A percentile compares a stretch with the other conserved stretches of the same genome.
Conservation (phyloP, 2,113 vertebrate genomes). For the Xyliphius kryptos region DNA sequence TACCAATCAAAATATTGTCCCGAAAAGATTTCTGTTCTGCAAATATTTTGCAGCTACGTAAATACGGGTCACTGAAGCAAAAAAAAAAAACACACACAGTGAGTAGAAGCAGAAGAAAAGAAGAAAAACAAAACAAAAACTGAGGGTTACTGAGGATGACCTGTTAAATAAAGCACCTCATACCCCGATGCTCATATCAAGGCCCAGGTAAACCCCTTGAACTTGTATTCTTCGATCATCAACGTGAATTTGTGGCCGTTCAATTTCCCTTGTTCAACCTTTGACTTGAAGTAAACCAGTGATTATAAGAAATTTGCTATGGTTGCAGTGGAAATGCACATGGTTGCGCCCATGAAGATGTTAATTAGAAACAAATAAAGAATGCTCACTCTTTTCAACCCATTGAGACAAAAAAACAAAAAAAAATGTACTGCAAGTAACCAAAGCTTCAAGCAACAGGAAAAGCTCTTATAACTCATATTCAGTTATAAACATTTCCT, state of each 20-base stretch:
- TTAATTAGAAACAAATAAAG: background rate
- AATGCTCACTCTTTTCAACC: background rate
- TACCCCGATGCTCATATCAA: no score
- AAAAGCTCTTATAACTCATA: conserved; percentile 21
- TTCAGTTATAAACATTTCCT: conserved; percentile 15
- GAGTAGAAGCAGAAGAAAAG: conserved; percentile 42
- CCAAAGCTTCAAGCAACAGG: conserved; percentile 18
- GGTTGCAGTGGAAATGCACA: no score
- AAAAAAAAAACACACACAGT: no score
- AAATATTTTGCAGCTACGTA: conserved; percentile 52
- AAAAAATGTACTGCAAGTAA: conserved; percentile 17
- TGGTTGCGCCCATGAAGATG: background rate
- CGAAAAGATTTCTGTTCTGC: conserved; percentile 19
- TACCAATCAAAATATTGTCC: conserved; percentile 41
- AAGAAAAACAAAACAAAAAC: conserved; percentile 38
- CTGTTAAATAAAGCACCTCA: no score
- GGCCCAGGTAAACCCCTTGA: conserved; percentile 14
- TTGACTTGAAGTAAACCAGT: background rate
- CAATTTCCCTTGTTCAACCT: no score
- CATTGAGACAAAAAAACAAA: no score
- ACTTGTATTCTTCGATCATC: no score
- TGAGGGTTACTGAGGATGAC: no score
- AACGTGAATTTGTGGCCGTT: no score
- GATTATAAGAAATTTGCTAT: background rate
- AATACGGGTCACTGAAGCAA: conserved; percentile 53